These are phyloP conservation scores for Helleia helle DNA, from an alignment of 2,888 invertebrate species.

Conservation along the genomic window DNA sequence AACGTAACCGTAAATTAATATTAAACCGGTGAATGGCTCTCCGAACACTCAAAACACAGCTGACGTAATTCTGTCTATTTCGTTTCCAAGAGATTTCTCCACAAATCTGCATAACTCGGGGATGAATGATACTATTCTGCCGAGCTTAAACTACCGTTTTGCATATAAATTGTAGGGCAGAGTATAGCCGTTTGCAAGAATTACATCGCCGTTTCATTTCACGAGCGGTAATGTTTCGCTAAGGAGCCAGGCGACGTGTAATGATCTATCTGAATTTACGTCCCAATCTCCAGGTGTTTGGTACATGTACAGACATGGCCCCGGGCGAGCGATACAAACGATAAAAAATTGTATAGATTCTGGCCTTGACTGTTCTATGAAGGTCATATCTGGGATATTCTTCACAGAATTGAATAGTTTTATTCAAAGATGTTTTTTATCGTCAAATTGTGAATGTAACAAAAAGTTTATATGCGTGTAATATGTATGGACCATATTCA, in stretches of 20 bases:
- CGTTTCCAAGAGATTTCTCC: constrained; percentile 24
- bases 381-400: too few species aligned
- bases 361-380: too few species aligned
- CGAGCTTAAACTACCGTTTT: constrained; percentile 26
- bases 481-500: too few species aligned
- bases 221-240: constrained; percentile 18
- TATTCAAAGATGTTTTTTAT: too few species aligned
- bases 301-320: constrained; percentile 12
- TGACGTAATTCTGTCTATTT: constrained; percentile 22
- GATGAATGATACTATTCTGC: constrained; percentile 21
- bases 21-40: neutral
- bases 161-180: constrained; percentile 28
- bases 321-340: too few species aligned
- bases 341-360: too few species aligned
- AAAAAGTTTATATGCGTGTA: too few species aligned
- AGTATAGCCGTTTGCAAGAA: constrained; percentile 20
- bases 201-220: constrained; percentile 20
- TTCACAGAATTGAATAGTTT: too few species aligned
- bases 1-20: constrained; percentile 4
- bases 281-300: constrained; percentile 21
- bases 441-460: too few species aligned
- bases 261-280: constrained; percentile 23
- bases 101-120: constrained; percentile 29
- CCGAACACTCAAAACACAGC: constrained; percentile 18
- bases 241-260: constrained; percentile 24